phyloP scores from a whole-genome alignment of 2,797 vertebrate species.

The Sylvia borin region DNA sequence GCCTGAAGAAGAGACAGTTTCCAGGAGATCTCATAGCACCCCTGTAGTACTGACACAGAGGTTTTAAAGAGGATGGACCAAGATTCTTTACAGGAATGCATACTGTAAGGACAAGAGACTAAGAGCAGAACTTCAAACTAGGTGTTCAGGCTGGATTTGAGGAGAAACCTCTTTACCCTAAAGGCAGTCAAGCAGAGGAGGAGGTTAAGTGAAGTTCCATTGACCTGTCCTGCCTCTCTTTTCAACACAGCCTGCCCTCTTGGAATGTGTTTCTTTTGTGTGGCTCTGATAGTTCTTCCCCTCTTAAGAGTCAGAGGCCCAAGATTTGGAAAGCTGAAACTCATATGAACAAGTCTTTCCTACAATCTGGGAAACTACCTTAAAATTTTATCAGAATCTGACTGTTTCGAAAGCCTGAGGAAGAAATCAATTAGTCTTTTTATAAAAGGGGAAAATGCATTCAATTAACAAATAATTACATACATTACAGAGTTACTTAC shows the following conservation, averaged over 20 bases:
- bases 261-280: not conserved
- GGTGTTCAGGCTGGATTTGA: not conserved
- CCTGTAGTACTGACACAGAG: not conserved
- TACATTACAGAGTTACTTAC: not conserved
- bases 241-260: not conserved
- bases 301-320: not conserved
- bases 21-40: not conserved
- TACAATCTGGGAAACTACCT: not conserved
- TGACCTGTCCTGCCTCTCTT: not conserved
- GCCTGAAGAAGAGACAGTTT: not conserved
- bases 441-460: not conserved
- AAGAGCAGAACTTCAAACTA: not conserved
- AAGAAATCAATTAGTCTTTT: not conserved
- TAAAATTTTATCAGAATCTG: not conserved
- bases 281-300: not conserved
- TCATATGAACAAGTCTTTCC: not conserved
- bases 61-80: not conserved
- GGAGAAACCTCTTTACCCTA: not conserved
- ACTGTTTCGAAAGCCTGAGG: not conserved
- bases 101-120: not conserved
- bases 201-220: not conserved
- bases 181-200: not conserved
- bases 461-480: not conserved
- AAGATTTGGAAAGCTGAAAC: not conserved
- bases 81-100: not conserved